Percentiles rank a stretch among this genome's conserved stretches.
Conservation (phyloP, 2,113 vertebrate species). For the Pelobates fuscus region DNA sequence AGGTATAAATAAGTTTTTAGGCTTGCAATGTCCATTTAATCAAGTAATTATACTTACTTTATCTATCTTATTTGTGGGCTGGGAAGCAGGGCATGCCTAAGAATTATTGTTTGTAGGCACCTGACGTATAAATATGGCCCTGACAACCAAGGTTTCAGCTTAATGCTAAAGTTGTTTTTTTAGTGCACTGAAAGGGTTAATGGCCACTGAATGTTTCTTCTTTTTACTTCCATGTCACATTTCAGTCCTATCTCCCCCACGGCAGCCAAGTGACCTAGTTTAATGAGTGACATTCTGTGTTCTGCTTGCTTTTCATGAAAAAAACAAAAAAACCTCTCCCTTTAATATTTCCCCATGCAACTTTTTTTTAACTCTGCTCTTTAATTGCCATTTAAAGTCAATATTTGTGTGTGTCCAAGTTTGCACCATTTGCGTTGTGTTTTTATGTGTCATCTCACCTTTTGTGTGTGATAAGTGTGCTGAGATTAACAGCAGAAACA, state of each 20-base stretch:
- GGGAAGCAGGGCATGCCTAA: too few species aligned
- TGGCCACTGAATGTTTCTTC: neutral
- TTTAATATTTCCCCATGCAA: slow-evolving; percentile 31
- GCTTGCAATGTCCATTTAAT: too few species aligned
- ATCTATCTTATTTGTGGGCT: too few species aligned
- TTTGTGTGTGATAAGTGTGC: neutral
- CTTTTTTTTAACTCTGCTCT: neutral
- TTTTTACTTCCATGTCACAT: slow-evolving; percentile 37
- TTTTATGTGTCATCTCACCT: neutral
- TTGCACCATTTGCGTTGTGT: neutral
- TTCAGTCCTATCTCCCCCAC: slow-evolving; percentile 30
- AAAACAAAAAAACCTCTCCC: slow-evolving; percentile 28
- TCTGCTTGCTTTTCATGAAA: slow-evolving; percentile 1
- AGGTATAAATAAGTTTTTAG: too few species aligned
- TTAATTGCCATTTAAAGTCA: slow-evolving; percentile 20
- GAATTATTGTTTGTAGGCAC: too few species aligned
- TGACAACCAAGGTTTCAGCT: too few species aligned
- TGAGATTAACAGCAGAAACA: neutral
- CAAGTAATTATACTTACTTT: too few species aligned
- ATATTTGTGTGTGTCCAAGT: slow-evolving; percentile 9
- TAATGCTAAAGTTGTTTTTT: too few species aligned
- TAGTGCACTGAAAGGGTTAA: slow-evolving; percentile 26
- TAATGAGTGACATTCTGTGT: slow-evolving; percentile 45
- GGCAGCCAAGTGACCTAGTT: slow-evolving; percentile 48
- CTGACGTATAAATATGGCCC: too few species aligned